These are phyloP conservation scores for Diorhabda sublineata DNA, from an alignment of 1,140 invertebrate genomes.

Conservation along the genomic window DNA sequence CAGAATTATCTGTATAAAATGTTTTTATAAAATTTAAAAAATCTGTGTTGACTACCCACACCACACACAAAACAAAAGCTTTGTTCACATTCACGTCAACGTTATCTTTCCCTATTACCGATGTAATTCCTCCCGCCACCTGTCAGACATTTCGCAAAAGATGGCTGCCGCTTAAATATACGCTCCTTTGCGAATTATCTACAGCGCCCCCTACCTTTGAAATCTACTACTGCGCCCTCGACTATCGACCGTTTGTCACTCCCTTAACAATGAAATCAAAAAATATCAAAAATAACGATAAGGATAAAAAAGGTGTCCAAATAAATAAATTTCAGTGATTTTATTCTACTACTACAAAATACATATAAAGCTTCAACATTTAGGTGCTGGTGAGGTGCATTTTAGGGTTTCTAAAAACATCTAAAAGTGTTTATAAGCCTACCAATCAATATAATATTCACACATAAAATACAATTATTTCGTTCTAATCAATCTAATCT, in stretches of 20 bases:
- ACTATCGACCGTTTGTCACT: conserved; percentile 19
- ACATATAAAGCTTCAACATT: conserved; percentile 24
- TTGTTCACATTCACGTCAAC: conserved; percentile 3
- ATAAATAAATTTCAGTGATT: neutral
- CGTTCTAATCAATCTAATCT: neutral
- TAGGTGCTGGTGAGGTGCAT: neutral
- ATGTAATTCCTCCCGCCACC: neutral
- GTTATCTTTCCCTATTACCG: conserved; percentile 1
- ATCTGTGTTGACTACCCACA: conserved; percentile 15
- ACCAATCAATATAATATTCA: neutral
- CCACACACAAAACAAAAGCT: neutral
- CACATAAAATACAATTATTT: conserved; percentile 1
- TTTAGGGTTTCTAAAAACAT: neutral
- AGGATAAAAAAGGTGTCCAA: neutral
- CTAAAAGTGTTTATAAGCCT: neutral
- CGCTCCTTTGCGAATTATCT: neutral
- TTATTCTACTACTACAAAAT: conserved; percentile 17
- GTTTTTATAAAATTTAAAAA: conserved; percentile 4
- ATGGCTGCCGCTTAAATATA: neutral
- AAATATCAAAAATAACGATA: neutral
- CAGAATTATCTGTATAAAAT: no score
- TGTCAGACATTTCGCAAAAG: neutral
- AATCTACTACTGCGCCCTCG: neutral
- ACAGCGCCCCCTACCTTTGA: conserved; percentile 4
- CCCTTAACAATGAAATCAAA: conserved; percentile 16